Evolutionary conservation across 1,140 invertebrate species (phyloP), one percentile per base, ranked within the genome.

Genomic region (Drosophila pallidifrons): DNA sequence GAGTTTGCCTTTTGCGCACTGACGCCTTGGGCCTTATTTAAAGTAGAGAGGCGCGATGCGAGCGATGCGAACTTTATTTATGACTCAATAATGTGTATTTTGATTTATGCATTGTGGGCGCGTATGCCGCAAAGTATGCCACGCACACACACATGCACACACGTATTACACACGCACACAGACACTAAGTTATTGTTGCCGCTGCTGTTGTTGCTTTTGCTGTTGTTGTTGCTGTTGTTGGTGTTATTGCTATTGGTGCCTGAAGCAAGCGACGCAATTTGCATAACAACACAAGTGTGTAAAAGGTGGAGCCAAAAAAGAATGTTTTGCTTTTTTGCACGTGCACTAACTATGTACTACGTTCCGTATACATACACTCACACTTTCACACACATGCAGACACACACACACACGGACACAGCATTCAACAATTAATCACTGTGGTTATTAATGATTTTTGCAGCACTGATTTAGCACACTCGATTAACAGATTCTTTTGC

Each of bases 71-170:
- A 90, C 78, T 89, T 89, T 89, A 89, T 89, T 89, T 89, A 89
- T 89, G 86, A 71, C 85, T 89, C 86, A 89, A 89, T 89, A 89
- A 89, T 89, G 86, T 89, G 81, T 85, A 90, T 90, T 89, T 90
- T 89, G 85, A 89, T 89, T 89, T 90, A 89, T 89, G 85, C 85
- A 81, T 89, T 89, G 66, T 81, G 81, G 77, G 83, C 67, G 85
- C 69, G 73, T 80, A 76, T 78, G 60, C 63, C 81, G 38, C 73
- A 75, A 57, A 72, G 45, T 65, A 76, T 65, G 61, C 61, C 51
- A 20, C 55, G 61, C 45, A 57, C 64, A 49, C 51, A 55, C 59
- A 41, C 30, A n/a, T 15, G n/a, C 51, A 41, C 52, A 64, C 52
- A 43, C 16, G 43, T 46, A 64, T n/a, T n/a, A 30, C 46, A 45